Base-by-base conservation (phyloP, 2,888 invertebrate species). In the Eurytoma californica region DNA sequence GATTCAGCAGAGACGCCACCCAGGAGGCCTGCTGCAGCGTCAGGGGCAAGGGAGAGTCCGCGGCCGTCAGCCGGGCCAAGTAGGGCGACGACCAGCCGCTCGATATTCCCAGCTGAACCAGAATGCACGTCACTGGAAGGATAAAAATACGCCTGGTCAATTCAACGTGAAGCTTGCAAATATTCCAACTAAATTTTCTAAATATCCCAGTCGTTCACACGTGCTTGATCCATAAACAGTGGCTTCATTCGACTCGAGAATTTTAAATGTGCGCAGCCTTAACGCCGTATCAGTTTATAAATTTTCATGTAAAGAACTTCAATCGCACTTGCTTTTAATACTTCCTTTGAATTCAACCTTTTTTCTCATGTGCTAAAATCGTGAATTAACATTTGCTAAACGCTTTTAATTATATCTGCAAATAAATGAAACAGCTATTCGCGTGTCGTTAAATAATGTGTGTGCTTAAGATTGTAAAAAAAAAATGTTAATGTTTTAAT, bases 1-100 rank as follows among this genome's bases (percentile, higher is more conserved):
- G 20, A 57, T 85, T 87, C 20, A 86, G 39, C 9, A 88, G 65
- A 0, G 87, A 86, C 1, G 86, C 86, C 18, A 88, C 85, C 88
- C 87, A 87, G 0, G 88, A 87, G 7, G 86, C 84, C 63, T 88
- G 84, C 5, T 68, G 57, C 16, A 70, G 24, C 2, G 85, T 86
- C 9, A 88, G 68, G 2, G 78, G 74, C 1, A 87, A 55, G 3
- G 82, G 74, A 0, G 86, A 85, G 28, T 84, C 81, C 2, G 82
- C 74, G 0, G 83, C 60, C 0, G 83, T 86, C 9, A 80, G 76
- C 53, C 83, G 82, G 0, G 84, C 84, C 13, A 87, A 65, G 67
- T 85, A 87, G 0, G 88, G 88, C 2, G 88, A 88, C 0, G 85
- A 83, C 88, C 88, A 88, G 7, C 84, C 85, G 49, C 83, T 80